phyloP scores from a whole-genome alignment of 2,113 vertebrate species.

The Callopanchax toddi region DNA sequence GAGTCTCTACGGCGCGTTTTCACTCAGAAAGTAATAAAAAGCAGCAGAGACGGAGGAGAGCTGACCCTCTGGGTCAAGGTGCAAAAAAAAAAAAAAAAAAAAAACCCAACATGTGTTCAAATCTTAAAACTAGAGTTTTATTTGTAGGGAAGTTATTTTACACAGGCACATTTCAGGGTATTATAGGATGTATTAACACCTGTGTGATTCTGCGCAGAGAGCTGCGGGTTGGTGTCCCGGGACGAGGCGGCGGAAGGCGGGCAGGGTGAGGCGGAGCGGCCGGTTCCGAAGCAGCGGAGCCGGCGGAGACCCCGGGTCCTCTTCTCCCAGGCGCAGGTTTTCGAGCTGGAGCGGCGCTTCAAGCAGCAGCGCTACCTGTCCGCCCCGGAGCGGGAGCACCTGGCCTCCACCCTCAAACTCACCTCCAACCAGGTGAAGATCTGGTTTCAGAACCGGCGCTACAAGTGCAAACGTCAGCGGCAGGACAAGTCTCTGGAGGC shows the following conservation, averaged over 20 bases:
- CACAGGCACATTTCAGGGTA: too few species aligned
- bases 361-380: slow-evolving; percentile 96
- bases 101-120: too few species aligned
- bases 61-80: too few species aligned
- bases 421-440: slow-evolving; percentile 97
- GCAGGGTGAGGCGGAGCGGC: slow-evolving; percentile 81
- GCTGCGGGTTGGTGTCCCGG: slow-evolving; percentile 80
- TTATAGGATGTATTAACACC: background rate
- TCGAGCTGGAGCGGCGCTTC: slow-evolving; percentile 94
- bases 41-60: too few species aligned
- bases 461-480: slow-evolving; percentile 95
- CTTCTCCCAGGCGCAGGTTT: slow-evolving; percentile 95
- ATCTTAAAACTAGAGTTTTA: too few species aligned
- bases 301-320: slow-evolving; percentile 91
- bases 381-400: slow-evolving; percentile 91
- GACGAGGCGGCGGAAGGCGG: slow-evolving; percentile 77
- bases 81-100: too few species aligned
- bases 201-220: slow-evolving; percentile 69
- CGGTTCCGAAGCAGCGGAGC: slow-evolving; percentile 83
- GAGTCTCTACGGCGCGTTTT: too few species aligned
- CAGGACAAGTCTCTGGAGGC: slow-evolving; percentile 92
- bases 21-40: too few species aligned
- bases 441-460: slow-evolving; percentile 97
- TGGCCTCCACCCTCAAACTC: slow-evolving; percentile 90
- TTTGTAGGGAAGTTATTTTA: background rate